These are phyloP conservation scores for Odontophorus gujanensis DNA, from an alignment of 2,113 vertebrate species.

Conservation along the genomic window DNA sequence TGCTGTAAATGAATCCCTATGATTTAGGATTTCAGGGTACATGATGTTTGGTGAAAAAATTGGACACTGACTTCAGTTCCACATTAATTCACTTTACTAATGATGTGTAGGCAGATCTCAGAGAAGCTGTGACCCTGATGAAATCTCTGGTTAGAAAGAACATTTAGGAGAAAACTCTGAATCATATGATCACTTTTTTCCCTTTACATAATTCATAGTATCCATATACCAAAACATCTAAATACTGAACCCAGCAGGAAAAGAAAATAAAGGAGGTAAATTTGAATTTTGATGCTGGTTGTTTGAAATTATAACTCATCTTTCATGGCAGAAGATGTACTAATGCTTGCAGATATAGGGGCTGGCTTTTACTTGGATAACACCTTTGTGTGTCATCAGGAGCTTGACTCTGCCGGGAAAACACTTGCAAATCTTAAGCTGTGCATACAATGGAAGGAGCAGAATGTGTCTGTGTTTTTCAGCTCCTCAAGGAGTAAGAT, in stretches of 20 bases:
- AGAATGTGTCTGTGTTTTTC: background rate
- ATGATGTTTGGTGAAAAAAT: background rate
- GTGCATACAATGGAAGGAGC: background rate
- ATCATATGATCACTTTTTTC: background rate
- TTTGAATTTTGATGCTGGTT: background rate
- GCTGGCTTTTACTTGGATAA: background rate
- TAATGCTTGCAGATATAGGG: background rate
- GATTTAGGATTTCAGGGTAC: background rate
- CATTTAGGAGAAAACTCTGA: background rate
- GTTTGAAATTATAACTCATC: background rate
- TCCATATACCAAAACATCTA: background rate
- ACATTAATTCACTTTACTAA: background rate
- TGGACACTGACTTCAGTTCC: background rate
- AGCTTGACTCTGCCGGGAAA: background rate
- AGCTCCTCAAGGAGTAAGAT: background rate
- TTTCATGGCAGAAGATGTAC: background rate
- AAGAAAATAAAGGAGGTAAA: background rate
- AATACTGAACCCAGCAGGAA: background rate
- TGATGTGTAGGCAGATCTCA: background rate
- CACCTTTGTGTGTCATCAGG: background rate
- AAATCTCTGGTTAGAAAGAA: background rate
- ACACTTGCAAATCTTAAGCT: background rate
- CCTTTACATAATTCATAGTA: background rate
- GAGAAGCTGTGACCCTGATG: background rate
- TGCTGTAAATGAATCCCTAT: background rate